Percentiles rank a stretch among this genome's conserved stretches.
Conservation (phyloP, 2,113 vertebrate species). For the Jacana jacana region DNA sequence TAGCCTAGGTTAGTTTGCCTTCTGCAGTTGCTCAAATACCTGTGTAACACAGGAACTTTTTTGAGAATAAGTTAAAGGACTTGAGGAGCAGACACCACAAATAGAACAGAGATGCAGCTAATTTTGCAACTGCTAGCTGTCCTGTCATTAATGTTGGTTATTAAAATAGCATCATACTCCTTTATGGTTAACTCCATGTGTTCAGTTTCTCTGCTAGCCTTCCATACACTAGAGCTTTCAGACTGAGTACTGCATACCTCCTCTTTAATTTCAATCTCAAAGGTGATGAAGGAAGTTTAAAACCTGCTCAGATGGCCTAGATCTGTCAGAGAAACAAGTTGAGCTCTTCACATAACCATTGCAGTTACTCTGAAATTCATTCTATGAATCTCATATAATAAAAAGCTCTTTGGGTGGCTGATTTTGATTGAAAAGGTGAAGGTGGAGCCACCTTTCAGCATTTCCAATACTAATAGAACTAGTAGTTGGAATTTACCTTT, state of each 20-base stretch:
- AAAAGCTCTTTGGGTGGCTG: conserved; percentile 27
- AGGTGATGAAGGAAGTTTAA: conserved; percentile 32
- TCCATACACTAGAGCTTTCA: background rate
- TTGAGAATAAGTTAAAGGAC: background rate
- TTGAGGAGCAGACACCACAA: background rate
- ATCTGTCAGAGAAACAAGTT: conserved; percentile 47
- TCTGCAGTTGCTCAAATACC: background rate
- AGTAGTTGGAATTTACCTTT: background rate
- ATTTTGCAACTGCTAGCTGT: background rate
- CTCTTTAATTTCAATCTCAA: conserved; percentile 28
- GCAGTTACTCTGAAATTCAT: conserved; percentile 26
- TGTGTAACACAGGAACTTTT: background rate
- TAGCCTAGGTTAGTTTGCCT: background rate
- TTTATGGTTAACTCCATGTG: background rate
- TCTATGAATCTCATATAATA: background rate
- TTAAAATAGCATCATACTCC: background rate
- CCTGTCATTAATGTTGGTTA: background rate
- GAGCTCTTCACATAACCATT: background rate
- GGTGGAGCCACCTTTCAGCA: background rate
- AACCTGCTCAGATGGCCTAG: conserved; percentile 50
- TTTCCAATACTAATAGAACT: conserved; percentile 11
- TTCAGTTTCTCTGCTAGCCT: background rate
- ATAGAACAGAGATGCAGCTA: background rate
- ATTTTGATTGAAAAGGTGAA: conserved; percentile 35
- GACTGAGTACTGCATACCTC: background rate